A percentile compares a stretch with the other conserved stretches of the same genome.
phyloP scores from a whole-genome alignment of 30 jellyfish, hydroid and myxozoan genomes.

The Sanderia malayensis region DNA sequence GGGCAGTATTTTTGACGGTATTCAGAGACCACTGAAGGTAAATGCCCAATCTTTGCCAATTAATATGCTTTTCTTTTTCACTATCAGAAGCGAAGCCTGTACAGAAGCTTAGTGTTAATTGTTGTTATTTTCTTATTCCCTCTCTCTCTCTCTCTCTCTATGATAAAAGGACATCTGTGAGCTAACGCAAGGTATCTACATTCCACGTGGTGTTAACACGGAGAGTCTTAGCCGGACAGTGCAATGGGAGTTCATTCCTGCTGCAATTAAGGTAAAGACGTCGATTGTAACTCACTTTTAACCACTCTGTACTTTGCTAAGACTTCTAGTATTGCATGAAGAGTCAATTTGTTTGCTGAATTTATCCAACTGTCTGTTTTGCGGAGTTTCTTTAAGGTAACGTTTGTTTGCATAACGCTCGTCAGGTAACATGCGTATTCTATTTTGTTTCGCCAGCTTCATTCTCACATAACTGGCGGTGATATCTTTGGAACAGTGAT shows the following conservation, averaged over 20 bases:
- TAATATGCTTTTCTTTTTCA: background rate
- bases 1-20: constrained; percentile 99
- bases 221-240: constrained; percentile 67
- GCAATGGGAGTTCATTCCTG: constrained; percentile 90
- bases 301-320: too few species aligned
- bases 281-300: too few species aligned
- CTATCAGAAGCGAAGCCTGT: too few species aligned
- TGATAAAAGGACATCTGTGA: constrained; percentile 73
- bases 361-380: too few species aligned
- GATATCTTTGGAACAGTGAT: constrained; percentile 91
- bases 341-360: too few species aligned
- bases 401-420: too few species aligned
- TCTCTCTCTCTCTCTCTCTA: constrained; percentile 7
- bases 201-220: constrained; percentile 98
- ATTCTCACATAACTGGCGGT: constrained; percentile 98
- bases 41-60: background rate
- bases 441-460: constrained; percentile 66
- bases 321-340: too few species aligned
- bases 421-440: too few species aligned
- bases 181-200: constrained; percentile 88
- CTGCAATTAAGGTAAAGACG: constrained; percentile 70
- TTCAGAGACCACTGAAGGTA: constrained; percentile 97
- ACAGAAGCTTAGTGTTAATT: too few species aligned
- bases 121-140: background rate
- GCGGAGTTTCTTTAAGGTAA: too few species aligned